Base-by-base conservation (phyloP, 2,888 invertebrate species). In the Loripinus fragilis region DNA sequence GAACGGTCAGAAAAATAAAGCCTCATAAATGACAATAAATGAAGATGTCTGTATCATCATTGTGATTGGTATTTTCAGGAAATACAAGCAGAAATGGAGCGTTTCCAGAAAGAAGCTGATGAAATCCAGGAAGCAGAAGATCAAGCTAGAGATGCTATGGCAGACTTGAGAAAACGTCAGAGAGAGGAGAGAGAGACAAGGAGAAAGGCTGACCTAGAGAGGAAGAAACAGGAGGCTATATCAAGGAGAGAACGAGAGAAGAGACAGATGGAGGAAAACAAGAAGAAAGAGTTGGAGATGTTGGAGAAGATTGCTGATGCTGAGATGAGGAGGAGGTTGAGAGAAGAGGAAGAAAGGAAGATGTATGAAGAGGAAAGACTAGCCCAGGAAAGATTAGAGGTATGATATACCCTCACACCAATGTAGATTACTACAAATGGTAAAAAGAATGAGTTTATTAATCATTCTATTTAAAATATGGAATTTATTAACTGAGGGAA, bases 221-320 rank as follows among this genome's bases (percentile, higher is more conserved):
- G 89, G 35, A 90, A 88, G 83, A 89, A 88, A 60, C 87, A 88
- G 48, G 85, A 87, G n/a, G 89, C 89, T 5, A 74, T 80, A 28
- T 80, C 80, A 5, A 83, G 85, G 55, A 77, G 90, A 25, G 88
- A 90, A 73, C 74, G 85, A 71, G 89, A 91, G 80, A 90, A 83
- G 66, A 80, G 85, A 38, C 87, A 89, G 83, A 81, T 84, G 77
- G 90, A 90, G 35, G 86, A 86, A 10, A 90, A 88, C 5, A 76
- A 87, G 30, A 84, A 80, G 72, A 91, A 89, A 71, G 91, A 90
- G 66, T 78, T 84, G 68, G 90, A 90, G 33, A 90, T 92, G 89
- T 82, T 91, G 74, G 86, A 87, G 74, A 85, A 85, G 67, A 91
- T 91, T 50, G 87, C 87, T 25, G 91, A 91, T 75, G 86, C 80